Evolutionary conservation across 2,888 invertebrate species (phyloP).

Genomic region (Eugnorisma glareosa): DNA sequence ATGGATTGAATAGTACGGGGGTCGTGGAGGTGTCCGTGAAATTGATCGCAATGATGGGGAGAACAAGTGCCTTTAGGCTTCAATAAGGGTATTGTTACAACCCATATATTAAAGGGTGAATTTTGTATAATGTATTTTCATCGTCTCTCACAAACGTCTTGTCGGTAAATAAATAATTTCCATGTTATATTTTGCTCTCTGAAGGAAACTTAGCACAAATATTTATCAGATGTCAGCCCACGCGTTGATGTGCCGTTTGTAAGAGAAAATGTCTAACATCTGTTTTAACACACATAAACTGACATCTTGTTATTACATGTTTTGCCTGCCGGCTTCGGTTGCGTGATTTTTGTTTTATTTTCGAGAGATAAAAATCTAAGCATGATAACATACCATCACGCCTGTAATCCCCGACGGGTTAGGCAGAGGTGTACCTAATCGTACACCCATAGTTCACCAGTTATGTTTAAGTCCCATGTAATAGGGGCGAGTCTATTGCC

Average conservation of each 20-base stretch:
- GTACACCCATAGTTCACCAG: no score
- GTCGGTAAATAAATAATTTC: slow-evolving; percentile 50
- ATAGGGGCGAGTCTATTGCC: no score
- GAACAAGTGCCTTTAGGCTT: no score
- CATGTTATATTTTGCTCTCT: slow-evolving; percentile 17
- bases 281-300: slow-evolving; percentile 16
- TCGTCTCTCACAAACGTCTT: background rate
- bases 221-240: slow-evolving; percentile 30
- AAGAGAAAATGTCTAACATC: background rate
- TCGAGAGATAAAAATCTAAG: background rate
- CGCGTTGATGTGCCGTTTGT: background rate
- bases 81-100: no score
- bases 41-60: no score
- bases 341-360: background rate
- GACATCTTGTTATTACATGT: background rate
- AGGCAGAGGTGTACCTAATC: no score
- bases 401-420: no score
- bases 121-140: slow-evolving; percentile 21
- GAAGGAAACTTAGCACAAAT: slow-evolving; percentile 31
- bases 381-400: no score
- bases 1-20: no score
- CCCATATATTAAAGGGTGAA: no score
- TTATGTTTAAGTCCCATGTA: no score
- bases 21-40: no score
- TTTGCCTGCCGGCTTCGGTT: background rate